Evolutionary conservation across 2,113 vertebrate genomes (phyloP), one percentile per base, ranked within the genome.

Genomic region (Cottus gobio): DNA sequence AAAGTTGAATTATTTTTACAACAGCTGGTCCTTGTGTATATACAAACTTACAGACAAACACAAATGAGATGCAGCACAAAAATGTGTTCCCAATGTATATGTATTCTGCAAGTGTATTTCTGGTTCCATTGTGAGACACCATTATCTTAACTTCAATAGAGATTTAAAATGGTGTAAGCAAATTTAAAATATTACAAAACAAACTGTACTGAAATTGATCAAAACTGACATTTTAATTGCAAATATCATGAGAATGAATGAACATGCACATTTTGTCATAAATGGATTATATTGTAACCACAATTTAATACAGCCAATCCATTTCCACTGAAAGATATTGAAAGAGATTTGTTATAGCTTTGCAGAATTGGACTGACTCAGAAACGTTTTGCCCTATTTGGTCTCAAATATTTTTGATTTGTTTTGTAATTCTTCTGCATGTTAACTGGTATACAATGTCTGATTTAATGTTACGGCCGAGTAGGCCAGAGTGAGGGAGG

Each of bases 401-500:
- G 22, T 75, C 61, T 52, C 9, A 22, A 22, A 50, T 56, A 9
- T 66, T 66, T 56, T 61, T 64, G 56, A 48, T 68, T 18, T 68
- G 60, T 73, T 60, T 73, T 24, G 8, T 22, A 11, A 63, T 18
- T 34, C 12, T 16, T 60, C 34, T 64, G 70, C 18, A 62, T 73
- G 26, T 58, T 46, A 54, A 48, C 34, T 75, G 28, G 2, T 56
- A 62, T 56, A 46, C 71, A 68, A 58, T 18, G 56, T 48, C 5
- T 18, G 26, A 80, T n/a, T 79, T 28, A 72, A 56, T 77, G 56
- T 52, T 69, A 50, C 48, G 11, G 67, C 60, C n/a, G 54, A 69
- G 8, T 54, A 39, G 71, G 42, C 48, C 26, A 36, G 63, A 71
- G 20, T 67, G 84, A 80, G 22, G 62, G 84, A 80, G 22, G 62